Evolutionary conservation across 1,140 invertebrate genomes (phyloP).

Genomic region (Heliconius eleuchia): DNA sequence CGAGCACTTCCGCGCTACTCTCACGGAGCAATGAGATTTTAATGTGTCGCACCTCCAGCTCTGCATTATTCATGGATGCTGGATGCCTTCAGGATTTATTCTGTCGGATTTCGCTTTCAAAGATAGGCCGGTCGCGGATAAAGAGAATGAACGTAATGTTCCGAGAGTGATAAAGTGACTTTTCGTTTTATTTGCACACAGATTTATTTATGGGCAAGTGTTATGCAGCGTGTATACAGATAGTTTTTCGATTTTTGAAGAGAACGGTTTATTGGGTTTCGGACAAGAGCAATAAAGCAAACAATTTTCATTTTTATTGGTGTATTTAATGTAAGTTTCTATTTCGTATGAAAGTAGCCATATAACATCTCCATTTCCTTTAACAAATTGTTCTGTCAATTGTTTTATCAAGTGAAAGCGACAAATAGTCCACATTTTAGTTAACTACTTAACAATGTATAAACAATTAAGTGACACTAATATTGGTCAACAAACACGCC

Average conservation of each 20-base stretch:
- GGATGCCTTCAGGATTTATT: slow-evolving; percentile 49
- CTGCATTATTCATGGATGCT: slow-evolving; percentile 65
- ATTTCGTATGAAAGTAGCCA: not conserved
- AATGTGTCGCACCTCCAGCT: slow-evolving; percentile 62
- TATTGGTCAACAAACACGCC: not conserved
- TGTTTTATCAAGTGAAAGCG: not conserved
- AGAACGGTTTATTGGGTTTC: not conserved
- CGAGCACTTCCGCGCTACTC: slow-evolving; percentile 30
- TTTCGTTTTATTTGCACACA: slow-evolving; percentile 30
- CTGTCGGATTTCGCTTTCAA: slow-evolving; percentile 41
- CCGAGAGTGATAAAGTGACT: slow-evolving; percentile 33
- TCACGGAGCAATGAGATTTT: slow-evolving; percentile 64
- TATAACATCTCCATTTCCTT: not conserved
- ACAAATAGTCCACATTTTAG: slow-evolving; percentile 8
- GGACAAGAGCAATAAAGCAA: too few relatives aligned
- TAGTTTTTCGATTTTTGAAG: not conserved
- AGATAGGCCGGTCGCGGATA: slow-evolving; percentile 42
- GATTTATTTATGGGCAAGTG: slow-evolving; percentile 21
- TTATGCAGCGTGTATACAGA: not conserved
- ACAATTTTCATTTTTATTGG: not conserved
- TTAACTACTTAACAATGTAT: slow-evolving; percentile 4
- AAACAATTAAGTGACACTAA: slow-evolving; percentile 1
- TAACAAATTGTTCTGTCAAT: too few relatives aligned
- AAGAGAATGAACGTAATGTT: slow-evolving; percentile 39
- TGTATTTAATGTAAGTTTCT: not conserved